A percentile compares a stretch with the other conserved stretches of the same genome.
Evolutionary conservation across 2,113 vertebrate species (phyloP).

Genomic region (Eudyptes chrysolophus): DNA sequence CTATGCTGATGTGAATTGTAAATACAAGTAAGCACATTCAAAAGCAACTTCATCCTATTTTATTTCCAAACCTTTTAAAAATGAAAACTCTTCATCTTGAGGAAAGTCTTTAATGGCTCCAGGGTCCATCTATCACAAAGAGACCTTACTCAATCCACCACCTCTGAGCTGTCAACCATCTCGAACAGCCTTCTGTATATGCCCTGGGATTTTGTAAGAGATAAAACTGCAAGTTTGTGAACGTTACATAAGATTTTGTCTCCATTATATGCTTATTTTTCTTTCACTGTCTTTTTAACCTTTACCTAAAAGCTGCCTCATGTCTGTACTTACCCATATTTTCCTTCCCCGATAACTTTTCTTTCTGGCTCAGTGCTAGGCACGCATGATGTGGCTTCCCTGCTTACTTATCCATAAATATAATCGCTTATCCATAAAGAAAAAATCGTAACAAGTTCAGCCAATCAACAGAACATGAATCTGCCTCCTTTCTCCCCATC

Average conservation of each 20-base stretch:
- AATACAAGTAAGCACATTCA: neutral
- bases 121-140: neutral
- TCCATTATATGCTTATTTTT: neutral
- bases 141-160: neutral
- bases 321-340: neutral
- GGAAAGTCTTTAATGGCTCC: neutral
- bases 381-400: neutral
- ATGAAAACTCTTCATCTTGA: neutral
- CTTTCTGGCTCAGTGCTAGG: neutral
- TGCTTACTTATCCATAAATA: neutral
- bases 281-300: neutral
- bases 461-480: neutral
- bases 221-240: neutral
- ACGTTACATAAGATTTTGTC: neutral
- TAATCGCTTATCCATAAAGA: neutral
- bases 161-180: neutral
- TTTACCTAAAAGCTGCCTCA: neutral
- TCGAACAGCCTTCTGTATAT: neutral
- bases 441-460: neutral
- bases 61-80: neutral
- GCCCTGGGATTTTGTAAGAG: neutral
- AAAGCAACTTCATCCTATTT: neutral
- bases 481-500: neutral
- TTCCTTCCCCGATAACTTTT: neutral
- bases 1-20: neutral